These are phyloP conservation scores for Papilio dardanus DNA, from an alignment of 1,140 invertebrate species.

Conservation along the genomic window DNA sequence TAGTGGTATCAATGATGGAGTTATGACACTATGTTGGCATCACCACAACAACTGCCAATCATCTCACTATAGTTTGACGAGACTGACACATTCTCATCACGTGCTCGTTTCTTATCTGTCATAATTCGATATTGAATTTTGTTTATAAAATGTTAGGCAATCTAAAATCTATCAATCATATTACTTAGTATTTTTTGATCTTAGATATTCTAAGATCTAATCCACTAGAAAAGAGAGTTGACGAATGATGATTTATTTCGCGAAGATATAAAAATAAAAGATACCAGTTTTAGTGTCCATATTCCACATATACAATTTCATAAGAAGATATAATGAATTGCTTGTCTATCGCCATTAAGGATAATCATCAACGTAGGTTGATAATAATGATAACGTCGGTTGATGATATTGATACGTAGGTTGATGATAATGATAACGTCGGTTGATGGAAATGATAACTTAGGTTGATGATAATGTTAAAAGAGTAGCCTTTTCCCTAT, in stretches of 20 bases:
- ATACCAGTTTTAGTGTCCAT: no score
- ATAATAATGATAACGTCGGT: no score
- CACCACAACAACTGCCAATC: slow-evolving; percentile 48
- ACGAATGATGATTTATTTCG: background rate
- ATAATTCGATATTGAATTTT: slow-evolving; percentile 1
- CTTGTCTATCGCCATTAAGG: no score
- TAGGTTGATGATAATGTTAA: no score
- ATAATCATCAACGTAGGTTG: no score
- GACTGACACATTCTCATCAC: background rate
- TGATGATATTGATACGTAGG: no score
- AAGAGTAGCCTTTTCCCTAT: no score
- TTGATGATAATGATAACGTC: no score
- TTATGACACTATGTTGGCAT: slow-evolving; percentile 40
- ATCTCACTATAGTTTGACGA: slow-evolving; percentile 17
- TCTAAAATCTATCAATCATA: background rate
- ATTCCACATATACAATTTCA: background rate
- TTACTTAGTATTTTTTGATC: background rate
- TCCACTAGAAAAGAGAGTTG: background rate
- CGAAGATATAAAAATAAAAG: background rate
- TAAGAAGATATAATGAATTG: no score
- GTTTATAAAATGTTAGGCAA: background rate
- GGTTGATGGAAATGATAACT: no score
- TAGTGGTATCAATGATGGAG: background rate
- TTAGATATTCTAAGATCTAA: background rate
- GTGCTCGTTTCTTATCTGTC: background rate